phyloP scores from a whole-genome alignment of 2,797 vertebrate genomes.

The Acanthopagrus latus region DNA sequence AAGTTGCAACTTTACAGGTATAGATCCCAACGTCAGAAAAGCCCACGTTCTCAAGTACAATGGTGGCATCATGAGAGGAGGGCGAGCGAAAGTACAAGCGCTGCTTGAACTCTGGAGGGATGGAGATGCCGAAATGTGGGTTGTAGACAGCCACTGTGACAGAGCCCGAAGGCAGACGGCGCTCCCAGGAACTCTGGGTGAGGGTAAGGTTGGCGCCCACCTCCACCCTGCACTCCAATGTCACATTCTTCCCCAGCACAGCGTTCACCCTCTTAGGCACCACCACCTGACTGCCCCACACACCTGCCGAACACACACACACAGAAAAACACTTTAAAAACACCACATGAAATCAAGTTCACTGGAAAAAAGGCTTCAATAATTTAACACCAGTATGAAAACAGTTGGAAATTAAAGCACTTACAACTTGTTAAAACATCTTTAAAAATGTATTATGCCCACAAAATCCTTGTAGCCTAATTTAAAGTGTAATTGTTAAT shows the following conservation, averaged over 20 bases:
- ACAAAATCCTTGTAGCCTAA: background rate
- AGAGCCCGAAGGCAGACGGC: conserved; percentile 88
- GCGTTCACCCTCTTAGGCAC: conserved; percentile 93
- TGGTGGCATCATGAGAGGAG: conserved; percentile 93
- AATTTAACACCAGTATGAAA: background rate
- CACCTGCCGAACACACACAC: conserved; percentile 80
- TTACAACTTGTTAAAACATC: background rate
- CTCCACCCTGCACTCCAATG: conserved; percentile 93
- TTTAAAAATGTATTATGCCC: background rate
- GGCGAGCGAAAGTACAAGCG: conserved; percentile 93
- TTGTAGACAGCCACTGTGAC: conserved; percentile 95
- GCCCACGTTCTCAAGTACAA: conserved; percentile 92
- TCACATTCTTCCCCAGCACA: conserved; percentile 96
- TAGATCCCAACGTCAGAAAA: conserved; percentile 95
- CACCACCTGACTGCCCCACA: conserved; percentile 90
- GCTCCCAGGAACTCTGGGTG: conserved; percentile 97
- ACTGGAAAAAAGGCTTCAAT: conserved; percentile 4
- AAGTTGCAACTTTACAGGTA: conserved; percentile 96
- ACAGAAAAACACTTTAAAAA: conserved; percentile 10
- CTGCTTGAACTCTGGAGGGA: conserved; percentile 90
- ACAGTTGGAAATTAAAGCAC: background rate
- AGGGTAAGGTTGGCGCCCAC: conserved; percentile 92
- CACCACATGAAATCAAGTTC: background rate
- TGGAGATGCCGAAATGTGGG: conserved; percentile 93
- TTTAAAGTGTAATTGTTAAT: background rate